Evolutionary conservation across 2,888 invertebrate species (phyloP), one percentile per base, ranked within the genome.

Genomic region (Heliconius charithonia): DNA sequence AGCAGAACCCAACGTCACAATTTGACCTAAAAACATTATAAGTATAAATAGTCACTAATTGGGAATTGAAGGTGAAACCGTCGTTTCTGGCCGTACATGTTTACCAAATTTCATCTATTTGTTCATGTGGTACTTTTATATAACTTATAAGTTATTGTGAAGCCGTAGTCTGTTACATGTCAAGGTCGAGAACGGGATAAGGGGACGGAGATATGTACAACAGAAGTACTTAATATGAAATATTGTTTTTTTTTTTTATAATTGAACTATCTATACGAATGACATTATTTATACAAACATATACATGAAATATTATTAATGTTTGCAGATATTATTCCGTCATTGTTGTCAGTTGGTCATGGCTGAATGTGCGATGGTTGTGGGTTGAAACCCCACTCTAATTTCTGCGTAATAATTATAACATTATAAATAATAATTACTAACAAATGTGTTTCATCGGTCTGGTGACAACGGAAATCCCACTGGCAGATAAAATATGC

Each of bases 131-230:
- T 27, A n/a, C 6, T 25, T 62, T 62, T 62, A 62, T 16, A 62
- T 62, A 62, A 62, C 4, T 25, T 25, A 12, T 32, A n/a, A 37
- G 32, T 67, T 19, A 37, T 22, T 37, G 66, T 32, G 37, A 67
- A 67, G 66, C 66, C 66, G 32, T 66, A 66, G 66, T n/a, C 3
- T n/a, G 4, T 22, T 12, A 12, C 32, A 67, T 37, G 66, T 67
- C 32, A 67, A 67, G 66, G 66, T 7, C 66, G 32, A 19, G 66
- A 37, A 67, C 66, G 37, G 66, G 66, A 67, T 37, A 37, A 67
- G 66, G 66, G 66, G 66, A 27, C 66, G 22, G 62, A 25, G n/a
- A 37, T 32, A n/a, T n/a, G 32, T 37, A n/a, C n/a, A n/a, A 32
- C 66, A 19, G 1, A 27, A 16, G 16, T 29, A 12, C 6, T 37